phyloP scores from a whole-genome alignment of 2,888 invertebrate genomes.

The Microctonus aethiopoides region DNA sequence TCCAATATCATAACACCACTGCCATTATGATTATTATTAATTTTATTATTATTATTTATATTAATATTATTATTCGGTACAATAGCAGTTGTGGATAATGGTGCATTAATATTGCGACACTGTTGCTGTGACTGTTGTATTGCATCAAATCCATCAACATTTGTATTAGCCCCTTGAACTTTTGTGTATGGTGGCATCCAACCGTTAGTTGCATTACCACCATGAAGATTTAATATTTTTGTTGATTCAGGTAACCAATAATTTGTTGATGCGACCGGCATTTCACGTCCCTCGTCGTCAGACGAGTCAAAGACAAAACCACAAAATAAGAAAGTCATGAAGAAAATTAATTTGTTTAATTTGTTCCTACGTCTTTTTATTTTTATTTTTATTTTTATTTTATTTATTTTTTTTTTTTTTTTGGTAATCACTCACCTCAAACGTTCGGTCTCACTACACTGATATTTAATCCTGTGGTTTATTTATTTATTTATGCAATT shows the following conservation, averaged over 20 bases:
- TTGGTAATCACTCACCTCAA: neutral
- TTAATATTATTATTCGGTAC: slow-evolving; percentile 37
- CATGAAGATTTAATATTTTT: slow-evolving; percentile 58
- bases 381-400: too few species aligned
- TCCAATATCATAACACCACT: slow-evolving; percentile 59
- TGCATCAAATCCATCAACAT: slow-evolving; percentile 20
- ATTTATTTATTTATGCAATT: neutral
- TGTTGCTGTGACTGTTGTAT: slow-evolving; percentile 18
- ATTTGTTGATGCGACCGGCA: slow-evolving; percentile 59
- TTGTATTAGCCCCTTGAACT: slow-evolving; percentile 34
- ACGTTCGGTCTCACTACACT: neutral
- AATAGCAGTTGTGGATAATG: slow-evolving; percentile 16
- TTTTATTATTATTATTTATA: slow-evolving; percentile 38
- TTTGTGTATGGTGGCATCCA: slow-evolving; percentile 61
- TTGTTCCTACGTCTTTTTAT: too few species aligned
- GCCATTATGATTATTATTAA: slow-evolving; percentile 48
- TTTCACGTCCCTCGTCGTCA: slow-evolving; percentile 55
- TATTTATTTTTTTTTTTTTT: slow-evolving; percentile 1
- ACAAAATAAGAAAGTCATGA: slow-evolving; percentile 62
- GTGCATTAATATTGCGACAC: slow-evolving; percentile 27
- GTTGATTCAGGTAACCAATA: slow-evolving; percentile 57
- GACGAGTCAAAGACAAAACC: slow-evolving; percentile 62
- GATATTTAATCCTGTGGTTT: neutral
- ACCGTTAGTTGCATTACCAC: slow-evolving; percentile 50
- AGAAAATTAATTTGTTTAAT: neutral